Evolutionary conservation across 1,140 invertebrate genomes (phyloP).

Genomic region (Atta texana): DNA sequence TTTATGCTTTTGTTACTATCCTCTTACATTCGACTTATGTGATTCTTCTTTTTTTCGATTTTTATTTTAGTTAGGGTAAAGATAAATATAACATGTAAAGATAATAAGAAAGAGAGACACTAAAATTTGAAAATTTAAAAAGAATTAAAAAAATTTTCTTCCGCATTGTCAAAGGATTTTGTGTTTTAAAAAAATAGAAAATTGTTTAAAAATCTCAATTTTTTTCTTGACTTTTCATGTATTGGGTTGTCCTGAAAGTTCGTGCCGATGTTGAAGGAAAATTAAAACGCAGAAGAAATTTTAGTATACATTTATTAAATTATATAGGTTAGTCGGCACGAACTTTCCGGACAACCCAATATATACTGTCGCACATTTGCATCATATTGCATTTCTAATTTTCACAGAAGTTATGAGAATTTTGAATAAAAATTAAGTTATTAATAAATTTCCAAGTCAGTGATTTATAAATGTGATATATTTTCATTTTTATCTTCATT

Average conservation of each 20-base stretch:
- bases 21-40: too few relatives aligned
- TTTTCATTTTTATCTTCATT: conserved; percentile 5
- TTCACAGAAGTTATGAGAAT: conserved; percentile 4
- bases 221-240: not conserved
- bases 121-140: not conserved
- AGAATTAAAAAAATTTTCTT: not conserved
- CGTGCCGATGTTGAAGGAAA: too few relatives aligned
- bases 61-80: too few relatives aligned
- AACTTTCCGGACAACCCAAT: too few relatives aligned
- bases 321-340: too few relatives aligned
- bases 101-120: not conserved
- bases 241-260: too few relatives aligned
- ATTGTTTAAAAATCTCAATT: not conserved
- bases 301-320: too few relatives aligned
- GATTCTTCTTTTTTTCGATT: too few relatives aligned
- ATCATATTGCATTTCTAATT: conserved; percentile 3
- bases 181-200: not conserved
- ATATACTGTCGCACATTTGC: not conserved
- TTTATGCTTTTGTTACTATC: too few relatives aligned
- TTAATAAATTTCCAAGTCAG: not conserved
- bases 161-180: not conserved
- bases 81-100: not conserved
- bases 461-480: not conserved
- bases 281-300: too few relatives aligned
- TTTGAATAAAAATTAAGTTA: conserved; percentile 6